Conservation (phyloP, 2,113 vertebrate species). For the Cichladusa arquata region DNA sequence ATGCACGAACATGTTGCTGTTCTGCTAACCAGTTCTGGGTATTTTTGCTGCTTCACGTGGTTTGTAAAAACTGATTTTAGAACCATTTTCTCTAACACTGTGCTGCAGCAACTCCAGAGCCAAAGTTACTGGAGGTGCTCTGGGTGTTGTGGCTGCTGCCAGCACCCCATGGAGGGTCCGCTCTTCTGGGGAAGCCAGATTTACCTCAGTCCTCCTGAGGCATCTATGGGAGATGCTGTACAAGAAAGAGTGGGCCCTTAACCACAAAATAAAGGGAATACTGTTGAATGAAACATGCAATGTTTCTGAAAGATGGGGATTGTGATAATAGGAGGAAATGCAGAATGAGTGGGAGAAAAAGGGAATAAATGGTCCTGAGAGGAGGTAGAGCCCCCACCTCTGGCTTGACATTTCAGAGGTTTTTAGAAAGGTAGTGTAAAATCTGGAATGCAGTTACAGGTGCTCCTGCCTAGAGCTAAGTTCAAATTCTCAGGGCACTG, state of each 20-base stretch:
- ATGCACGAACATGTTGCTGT: not conserved
- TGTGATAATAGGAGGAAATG: not conserved
- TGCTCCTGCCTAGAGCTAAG: not conserved
- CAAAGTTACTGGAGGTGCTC: not conserved
- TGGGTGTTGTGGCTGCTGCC: not conserved
- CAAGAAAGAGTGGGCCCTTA: not conserved
- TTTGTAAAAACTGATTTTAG: not conserved
- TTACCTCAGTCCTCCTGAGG: not conserved
- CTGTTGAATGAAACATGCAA: rapidly evolving
- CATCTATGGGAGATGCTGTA: not conserved
- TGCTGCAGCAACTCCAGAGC: not conserved
- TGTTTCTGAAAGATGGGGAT: not conserved
- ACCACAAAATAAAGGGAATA: not conserved
- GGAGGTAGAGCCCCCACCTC: not conserved
- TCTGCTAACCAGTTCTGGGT: not conserved
- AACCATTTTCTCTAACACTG: not conserved
- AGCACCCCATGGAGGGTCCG: rapidly evolving
- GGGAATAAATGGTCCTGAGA: not conserved
- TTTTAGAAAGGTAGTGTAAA: not conserved
- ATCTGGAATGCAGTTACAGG: not conserved
- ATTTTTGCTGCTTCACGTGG: not conserved
- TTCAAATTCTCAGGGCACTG: not conserved
- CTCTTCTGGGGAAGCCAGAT: not conserved
- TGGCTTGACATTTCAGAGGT: not conserved
- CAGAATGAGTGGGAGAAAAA: not conserved